Evolutionary conservation across 2,113 vertebrate genomes (phyloP).

Genomic region (Phyllopteryx taeniolatus): DNA sequence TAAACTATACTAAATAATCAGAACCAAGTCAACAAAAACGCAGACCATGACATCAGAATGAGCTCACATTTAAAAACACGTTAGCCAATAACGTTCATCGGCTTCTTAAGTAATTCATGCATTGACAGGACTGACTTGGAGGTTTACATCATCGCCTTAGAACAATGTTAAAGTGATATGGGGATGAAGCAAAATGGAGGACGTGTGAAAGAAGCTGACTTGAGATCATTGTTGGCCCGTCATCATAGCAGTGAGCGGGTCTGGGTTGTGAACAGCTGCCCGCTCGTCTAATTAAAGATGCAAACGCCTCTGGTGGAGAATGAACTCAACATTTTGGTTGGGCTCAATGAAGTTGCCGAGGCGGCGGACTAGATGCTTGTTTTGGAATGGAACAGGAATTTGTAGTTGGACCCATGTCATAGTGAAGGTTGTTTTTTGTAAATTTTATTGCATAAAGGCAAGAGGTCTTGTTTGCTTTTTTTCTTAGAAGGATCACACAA

Average conservation of each 20-base stretch:
- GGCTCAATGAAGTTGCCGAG: constrained; percentile 50
- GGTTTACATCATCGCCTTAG: neutral
- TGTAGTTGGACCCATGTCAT: neutral
- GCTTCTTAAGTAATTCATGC: neutral
- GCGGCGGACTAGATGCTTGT: constrained; percentile 23
- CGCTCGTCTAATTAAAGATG: constrained; percentile 61
- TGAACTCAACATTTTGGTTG: constrained; percentile 53
- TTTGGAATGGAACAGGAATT: neutral
- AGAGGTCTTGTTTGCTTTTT: neutral
- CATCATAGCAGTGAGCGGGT: constrained; percentile 36
- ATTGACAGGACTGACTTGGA: neutral
- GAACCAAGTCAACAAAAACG: no score
- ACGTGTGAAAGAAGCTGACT: constrained; percentile 21
- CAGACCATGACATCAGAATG: neutral
- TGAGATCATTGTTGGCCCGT: constrained; percentile 23
- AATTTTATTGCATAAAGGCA: neutral
- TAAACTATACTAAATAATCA: no score
- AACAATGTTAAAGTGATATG: neutral
- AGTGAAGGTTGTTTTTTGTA: neutral
- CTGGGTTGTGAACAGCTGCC: constrained; percentile 65
- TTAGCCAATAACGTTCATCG: neutral
- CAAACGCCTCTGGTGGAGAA: constrained; percentile 57
- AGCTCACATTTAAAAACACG: neutral
- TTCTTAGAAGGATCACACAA: no score
- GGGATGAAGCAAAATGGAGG: constrained; percentile 24